A percentile compares a stretch with the other conserved stretches of the same genome.
Evolutionary conservation across 2,888 invertebrate species (phyloP).

Genomic region (Tinea pellionella): DNA sequence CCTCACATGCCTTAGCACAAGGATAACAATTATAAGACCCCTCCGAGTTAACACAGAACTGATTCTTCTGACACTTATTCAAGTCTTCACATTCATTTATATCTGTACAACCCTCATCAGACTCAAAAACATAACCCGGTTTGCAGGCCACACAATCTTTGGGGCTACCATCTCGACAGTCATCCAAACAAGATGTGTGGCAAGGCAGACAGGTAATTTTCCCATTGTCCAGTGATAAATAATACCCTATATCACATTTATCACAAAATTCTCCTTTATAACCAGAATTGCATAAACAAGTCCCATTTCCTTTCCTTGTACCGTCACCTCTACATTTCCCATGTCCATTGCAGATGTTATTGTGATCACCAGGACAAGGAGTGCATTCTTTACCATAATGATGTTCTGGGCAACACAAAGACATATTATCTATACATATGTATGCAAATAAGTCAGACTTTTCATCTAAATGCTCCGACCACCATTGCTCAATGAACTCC

Average conservation of each 20-base stretch:
- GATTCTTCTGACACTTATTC: constrained; percentile 68
- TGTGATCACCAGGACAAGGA: constrained; percentile 81
- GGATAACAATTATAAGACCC: constrained; percentile 84
- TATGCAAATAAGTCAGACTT: constrained; percentile 59
- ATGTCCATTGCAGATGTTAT: constrained; percentile 82
- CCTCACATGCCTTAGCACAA: constrained; percentile 87
- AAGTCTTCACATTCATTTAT: constrained; percentile 82
- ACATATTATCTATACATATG: constrained; percentile 82
- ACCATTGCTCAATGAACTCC: constrained; percentile 87
- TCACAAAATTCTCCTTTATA: constrained; percentile 84
- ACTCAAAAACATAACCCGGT: constrained; percentile 79
- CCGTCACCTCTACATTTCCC: constrained; percentile 88
- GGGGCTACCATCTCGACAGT: constrained; percentile 80
- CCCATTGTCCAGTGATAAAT: constrained; percentile 77
- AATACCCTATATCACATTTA: constrained; percentile 80
- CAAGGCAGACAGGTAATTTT: constrained; percentile 83
- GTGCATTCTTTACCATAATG: constrained; percentile 86
- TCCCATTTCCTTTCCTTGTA: constrained; percentile 92
- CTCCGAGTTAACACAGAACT: constrained; percentile 91
- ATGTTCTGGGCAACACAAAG: constrained; percentile 86
- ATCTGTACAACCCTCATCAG: constrained; percentile 84
- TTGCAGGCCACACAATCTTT: constrained; percentile 72
- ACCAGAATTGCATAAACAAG: constrained; percentile 86
- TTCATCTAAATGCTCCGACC: constrained; percentile 71
- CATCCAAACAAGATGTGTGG: constrained; percentile 81